Evolutionary conservation across 1,140 invertebrate species (phyloP).

Genomic region (Cydia splendana): DNA sequence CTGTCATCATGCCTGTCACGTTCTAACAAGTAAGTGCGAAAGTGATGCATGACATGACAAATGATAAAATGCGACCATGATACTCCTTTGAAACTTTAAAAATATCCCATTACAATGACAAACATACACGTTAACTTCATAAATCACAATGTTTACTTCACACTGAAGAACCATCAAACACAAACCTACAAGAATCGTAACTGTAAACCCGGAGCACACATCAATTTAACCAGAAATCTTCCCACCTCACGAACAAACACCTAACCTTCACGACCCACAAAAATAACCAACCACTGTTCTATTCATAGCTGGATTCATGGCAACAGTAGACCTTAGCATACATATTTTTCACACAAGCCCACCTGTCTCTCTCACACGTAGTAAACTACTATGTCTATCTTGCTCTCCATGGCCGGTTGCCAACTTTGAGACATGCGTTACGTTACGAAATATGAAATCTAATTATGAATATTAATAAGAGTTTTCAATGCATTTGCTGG

Average conservation of each 20-base stretch:
- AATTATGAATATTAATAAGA: slow-evolving; percentile 57
- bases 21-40: too few species aligned
- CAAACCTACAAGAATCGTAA: not conserved
- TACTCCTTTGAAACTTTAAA: not conserved
- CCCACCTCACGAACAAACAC: slow-evolving; percentile 26
- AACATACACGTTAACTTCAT: not conserved
- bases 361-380: slow-evolving; percentile 59
- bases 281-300: slow-evolving; percentile 55
- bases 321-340: slow-evolving; percentile 69
- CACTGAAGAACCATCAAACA: not conserved
- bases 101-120: not conserved
- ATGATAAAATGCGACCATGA: too few species aligned
- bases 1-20: too few species aligned
- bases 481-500: slow-evolving; percentile 37
- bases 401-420: slow-evolving; percentile 52
- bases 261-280: slow-evolving; percentile 60
- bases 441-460: slow-evolving; percentile 65
- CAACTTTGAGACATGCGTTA: slow-evolving; percentile 45
- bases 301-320: slow-evolving; percentile 66
- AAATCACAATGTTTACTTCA: not conserved
- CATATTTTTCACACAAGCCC: slow-evolving; percentile 71
- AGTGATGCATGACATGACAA: too few species aligned
- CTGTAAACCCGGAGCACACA: slow-evolving; percentile 16
- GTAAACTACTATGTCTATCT: slow-evolving; percentile 48
- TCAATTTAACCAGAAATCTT: slow-evolving; percentile 42